Percentiles rank a stretch among this genome's conserved stretches.
phyloP scores from a whole-genome alignment of 2,888 invertebrate species.

The Agrochola macilenta region DNA sequence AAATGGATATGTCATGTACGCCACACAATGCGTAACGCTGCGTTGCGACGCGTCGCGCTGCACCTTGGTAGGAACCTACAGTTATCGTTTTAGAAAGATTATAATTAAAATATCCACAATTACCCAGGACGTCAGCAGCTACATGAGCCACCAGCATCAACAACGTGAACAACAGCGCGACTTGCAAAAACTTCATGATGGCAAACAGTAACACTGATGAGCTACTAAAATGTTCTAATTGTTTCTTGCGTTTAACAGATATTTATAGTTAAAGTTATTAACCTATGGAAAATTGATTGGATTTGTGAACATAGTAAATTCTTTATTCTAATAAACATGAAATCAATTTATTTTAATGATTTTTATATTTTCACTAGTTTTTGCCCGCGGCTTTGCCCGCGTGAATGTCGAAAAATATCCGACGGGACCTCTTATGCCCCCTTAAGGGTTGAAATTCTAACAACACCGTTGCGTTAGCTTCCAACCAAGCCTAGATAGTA shows the following conservation, averaged over 20 bases:
- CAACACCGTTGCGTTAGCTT: too few species aligned
- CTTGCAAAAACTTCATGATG: constrained; percentile 19
- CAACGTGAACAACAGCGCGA: background rate
- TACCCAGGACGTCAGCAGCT: background rate
- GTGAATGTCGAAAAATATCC: fast-evolving
- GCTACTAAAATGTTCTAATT: background rate
- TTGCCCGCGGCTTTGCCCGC: too few species aligned
- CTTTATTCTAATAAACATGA: too few species aligned
- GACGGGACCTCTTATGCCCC: too few species aligned
- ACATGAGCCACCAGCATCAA: background rate
- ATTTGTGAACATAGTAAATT: too few species aligned
- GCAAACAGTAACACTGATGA: background rate
- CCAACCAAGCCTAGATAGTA: too few species aligned
- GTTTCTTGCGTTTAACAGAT: background rate
- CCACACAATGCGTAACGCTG: too few species aligned
- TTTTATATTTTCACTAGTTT: too few species aligned
- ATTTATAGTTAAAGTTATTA: background rate
- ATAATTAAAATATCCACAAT: background rate
- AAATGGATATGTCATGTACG: too few species aligned
- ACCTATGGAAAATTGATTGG: too few species aligned
- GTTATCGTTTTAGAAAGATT: background rate
- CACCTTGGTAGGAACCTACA: background rate
- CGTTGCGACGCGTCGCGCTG: background rate
- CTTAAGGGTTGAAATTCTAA: too few species aligned
- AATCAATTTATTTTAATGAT: too few species aligned